Base-by-base conservation (phyloP, 2,797 vertebrate genomes). In the Cyclura pinguis region DNA sequence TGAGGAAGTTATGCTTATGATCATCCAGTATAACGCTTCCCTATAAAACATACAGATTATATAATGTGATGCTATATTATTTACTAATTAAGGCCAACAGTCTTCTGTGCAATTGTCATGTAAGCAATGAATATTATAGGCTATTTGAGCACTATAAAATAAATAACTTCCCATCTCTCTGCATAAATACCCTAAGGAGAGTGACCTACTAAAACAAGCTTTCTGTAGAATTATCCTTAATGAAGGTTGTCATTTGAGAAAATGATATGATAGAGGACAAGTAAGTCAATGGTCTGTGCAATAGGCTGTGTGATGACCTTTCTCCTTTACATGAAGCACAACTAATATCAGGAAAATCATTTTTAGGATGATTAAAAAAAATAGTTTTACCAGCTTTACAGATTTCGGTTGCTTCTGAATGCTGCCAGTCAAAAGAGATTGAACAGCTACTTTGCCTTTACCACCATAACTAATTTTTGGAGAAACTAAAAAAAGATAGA, bases 71-170 rank as follows among this genome's bases (percentile, higher is more conserved):
- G 78, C 12, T 4, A 0, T 67, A 64, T 90, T 84, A 67, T 91
- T 87, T 91, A n/a, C 8, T 85, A 89, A 0, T 47, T 55, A 78
- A 94, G 92, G 1, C 2, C 35, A 87, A 91, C 74, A 85, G 74
- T 89, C 87, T 73, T 8, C 10, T 62, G 85, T 91, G 27, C 83
- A 85, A 50, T 74, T 47, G 64, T 5, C 18, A 84, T 0, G 0
- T 57, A 72, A 13, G 27, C 32, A 88, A n/a, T 89, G 59, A 87
- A 72, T 29, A 91, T 92, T 90, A 72, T 64, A 93, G 84, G 24
- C 88, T 72, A 82, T 80, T 76, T 29, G 47, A 82, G 20, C 0
- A 0, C 27, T 38, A 76, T 84, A 92, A 92, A 87, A 78, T 38
- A 92, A 93, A 88, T 35, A 27, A 38, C 85, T 92, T 32, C 10